Evolutionary conservation across 2,797 vertebrate genomes (phyloP).

Genomic region (Falco cherrug): DNA sequence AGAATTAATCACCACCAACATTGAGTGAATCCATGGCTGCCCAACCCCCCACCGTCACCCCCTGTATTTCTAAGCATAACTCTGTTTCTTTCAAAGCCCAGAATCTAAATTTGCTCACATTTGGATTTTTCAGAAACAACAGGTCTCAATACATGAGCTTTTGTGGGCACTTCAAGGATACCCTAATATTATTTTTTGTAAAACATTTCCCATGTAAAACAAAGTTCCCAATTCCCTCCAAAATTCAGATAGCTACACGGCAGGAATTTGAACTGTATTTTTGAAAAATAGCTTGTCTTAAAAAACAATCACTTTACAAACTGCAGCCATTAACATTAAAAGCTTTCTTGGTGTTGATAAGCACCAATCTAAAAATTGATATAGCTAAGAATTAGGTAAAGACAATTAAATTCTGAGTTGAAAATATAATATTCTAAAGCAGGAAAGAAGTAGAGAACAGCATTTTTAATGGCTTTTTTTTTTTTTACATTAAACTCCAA

Average conservation of each 20-base stretch:
- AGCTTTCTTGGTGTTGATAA: neutral
- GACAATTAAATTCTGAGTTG: neutral
- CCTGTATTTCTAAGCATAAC: neutral
- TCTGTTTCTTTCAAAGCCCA: neutral
- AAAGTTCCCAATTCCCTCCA: neutral
- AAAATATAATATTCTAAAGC: neutral
- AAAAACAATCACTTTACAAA: neutral
- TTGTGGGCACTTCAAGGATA: fast-evolving
- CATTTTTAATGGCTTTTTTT: neutral
- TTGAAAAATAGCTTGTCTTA: neutral
- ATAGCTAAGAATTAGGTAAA: neutral
- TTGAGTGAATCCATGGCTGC: no score
- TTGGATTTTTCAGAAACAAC: neutral
- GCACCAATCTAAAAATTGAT: neutral
- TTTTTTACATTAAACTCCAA: neutral
- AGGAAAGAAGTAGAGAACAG: neutral
- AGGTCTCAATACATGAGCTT: neutral
- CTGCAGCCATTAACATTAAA: neutral
- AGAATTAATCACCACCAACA: no score
- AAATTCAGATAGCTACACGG: neutral
- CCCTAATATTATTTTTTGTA: neutral
- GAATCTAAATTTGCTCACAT: neutral
- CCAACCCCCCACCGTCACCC: no score
- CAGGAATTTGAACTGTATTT: neutral
- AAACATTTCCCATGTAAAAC: neutral